phyloP scores from a whole-genome alignment of 2,113 vertebrate genomes.

The Pseudonaja textilis region DNA sequence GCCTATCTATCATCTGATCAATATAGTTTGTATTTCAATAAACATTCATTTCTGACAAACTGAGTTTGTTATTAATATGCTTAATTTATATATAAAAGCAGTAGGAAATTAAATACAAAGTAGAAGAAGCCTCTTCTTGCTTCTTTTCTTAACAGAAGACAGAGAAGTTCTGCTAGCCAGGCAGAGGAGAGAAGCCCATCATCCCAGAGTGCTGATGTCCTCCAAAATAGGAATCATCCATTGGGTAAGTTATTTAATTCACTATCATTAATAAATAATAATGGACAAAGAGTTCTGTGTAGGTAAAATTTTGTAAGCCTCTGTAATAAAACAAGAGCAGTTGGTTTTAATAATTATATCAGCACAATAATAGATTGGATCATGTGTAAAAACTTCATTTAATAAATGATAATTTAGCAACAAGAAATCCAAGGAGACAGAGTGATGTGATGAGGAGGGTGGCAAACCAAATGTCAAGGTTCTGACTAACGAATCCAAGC shows the following conservation, averaged over 20 bases:
- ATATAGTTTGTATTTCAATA: neutral
- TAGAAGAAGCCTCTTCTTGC: constrained; percentile 22
- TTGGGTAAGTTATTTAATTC: constrained; percentile 57
- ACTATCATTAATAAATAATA: neutral
- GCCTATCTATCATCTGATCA: neutral
- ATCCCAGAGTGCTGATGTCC: constrained; percentile 48
- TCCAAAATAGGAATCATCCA: constrained; percentile 47
- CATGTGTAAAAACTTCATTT: neutral
- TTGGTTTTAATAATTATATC: neutral
- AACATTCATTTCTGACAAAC: neutral
- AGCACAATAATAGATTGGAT: neutral
- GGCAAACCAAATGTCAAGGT: neutral
- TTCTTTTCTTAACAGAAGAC: constrained; percentile 50
- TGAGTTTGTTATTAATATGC: neutral
- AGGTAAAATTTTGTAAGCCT: neutral
- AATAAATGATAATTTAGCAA: neutral
- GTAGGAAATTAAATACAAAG: constrained; percentile 25
- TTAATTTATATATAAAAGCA: constrained; percentile 27
- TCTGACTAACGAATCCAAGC: no score
- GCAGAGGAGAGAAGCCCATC: constrained; percentile 55
- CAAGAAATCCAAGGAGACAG: neutral
- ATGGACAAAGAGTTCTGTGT: neutral
- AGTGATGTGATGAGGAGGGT: neutral
- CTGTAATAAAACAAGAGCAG: neutral
- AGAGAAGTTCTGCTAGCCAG: constrained; percentile 43